Base-by-base conservation (phyloP, 2,797 vertebrate species). In the Chaetodon trifasciatus region DNA sequence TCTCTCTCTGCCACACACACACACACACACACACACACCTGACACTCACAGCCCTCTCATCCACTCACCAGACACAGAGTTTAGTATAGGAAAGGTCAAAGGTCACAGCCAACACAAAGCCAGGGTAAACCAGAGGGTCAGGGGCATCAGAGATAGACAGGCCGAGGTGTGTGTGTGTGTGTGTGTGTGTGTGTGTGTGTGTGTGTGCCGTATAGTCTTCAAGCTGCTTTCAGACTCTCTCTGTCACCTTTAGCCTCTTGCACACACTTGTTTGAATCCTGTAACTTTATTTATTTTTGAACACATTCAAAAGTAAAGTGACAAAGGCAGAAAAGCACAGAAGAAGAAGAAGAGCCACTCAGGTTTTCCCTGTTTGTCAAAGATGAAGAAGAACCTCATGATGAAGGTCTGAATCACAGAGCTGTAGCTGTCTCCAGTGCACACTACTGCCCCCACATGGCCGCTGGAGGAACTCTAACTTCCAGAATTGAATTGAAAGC, bases 371-470 rank as follows among this genome's bases (percentile, higher is more conserved):
- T 53, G 40, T 23, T 52, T 5, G 28, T 32, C 28, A 32, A 53
- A 53, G 8, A 68, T 32, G 49, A 13, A 65, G 32, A 39, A 60
- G 69, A 52, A 60, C 39, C 8, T 15, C n/a, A 19, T 24, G 9
- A 32, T n/a, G 4, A 28, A 69, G 21, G 2, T 50, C 44, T 46
- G 46, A 1, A 21, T 44, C 17, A 6, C 13, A 35, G 23, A 42
- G 8, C 60, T 57, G 47, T 8, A 3, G 52, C 62, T 44, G 58
- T 12, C 39, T 76, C 5, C 42, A 40, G 57, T 79, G 79, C 71
- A 1, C 82, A 61, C 40, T 78, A 63, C 87, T 75, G 91, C 90
- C 90, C 86, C 62, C 90, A 61, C 53, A 61, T 92, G 90, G 85
- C 75, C 10, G 0, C 68, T 44, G 4, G 0, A 4, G 56, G 82